Percentiles rank a stretch among this genome's conserved stretches.
Conservation (phyloP, 2,113 vertebrate genomes). For the Oreocharis arfaki region DNA sequence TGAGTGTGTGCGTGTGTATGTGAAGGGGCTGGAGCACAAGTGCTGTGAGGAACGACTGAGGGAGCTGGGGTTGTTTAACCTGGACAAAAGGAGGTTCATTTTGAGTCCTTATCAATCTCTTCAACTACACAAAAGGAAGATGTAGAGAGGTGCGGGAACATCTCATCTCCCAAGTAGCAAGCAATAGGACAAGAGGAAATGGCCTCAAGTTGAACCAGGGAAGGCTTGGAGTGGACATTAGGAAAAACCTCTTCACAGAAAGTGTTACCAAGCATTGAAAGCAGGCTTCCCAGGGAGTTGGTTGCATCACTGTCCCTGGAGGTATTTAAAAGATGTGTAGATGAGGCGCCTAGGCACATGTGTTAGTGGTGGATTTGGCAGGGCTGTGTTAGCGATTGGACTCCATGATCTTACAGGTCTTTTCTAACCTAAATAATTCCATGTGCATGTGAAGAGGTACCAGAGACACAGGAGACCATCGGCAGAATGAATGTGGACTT, state of each 20-base stretch:
- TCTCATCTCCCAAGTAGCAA: background rate
- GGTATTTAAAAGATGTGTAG: background rate
- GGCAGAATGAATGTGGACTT: background rate
- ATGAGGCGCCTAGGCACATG: background rate
- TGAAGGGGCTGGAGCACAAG: background rate
- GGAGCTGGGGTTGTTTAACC: background rate
- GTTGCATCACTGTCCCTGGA: background rate
- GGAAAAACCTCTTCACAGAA: background rate
- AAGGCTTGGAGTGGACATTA: background rate
- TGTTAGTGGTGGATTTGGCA: background rate
- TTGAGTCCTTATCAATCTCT: background rate
- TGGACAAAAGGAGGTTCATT: background rate
- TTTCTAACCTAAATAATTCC: background rate
- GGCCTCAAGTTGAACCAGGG: background rate
- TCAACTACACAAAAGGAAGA: background rate
- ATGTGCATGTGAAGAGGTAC: background rate
- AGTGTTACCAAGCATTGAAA: background rate
- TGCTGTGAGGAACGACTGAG: background rate
- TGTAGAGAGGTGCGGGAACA: background rate
- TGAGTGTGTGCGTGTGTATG: no score
- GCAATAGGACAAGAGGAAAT: background rate
- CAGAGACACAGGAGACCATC: background rate
- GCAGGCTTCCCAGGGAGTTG: background rate
- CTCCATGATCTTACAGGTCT: background rate
- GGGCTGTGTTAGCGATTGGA: background rate